Conservation (phyloP, 2,888 invertebrate species). For the Koerneria pararmatus region DNA sequence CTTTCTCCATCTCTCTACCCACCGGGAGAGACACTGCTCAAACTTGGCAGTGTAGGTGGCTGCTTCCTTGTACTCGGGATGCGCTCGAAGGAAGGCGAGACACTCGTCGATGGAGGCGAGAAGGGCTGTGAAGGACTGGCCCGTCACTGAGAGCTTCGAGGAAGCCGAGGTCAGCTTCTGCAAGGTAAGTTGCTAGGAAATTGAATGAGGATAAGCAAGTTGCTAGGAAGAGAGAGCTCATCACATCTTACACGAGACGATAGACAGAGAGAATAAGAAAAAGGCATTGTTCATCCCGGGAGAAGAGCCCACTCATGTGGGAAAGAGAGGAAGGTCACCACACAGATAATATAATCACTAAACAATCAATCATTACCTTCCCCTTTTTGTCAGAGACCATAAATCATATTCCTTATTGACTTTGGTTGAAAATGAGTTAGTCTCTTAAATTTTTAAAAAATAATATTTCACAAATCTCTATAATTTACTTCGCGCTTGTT, state of each 20-base stretch:
- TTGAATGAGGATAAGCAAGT: no score
- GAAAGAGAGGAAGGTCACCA: no score
- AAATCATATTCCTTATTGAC: no score
- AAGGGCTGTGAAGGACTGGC: conserved; percentile 54
- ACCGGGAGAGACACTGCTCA: conserved; percentile 57
- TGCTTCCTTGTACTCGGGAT: conserved; percentile 53
- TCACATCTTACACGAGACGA: no score
- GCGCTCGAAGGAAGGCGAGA: conserved; percentile 40
- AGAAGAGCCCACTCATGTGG: no score
- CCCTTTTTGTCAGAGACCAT: no score
- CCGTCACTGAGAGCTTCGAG: conserved; percentile 47
- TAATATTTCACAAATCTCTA: background rate
- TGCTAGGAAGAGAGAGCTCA: no score
- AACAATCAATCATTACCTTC: no score
- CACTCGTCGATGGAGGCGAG: conserved; percentile 56
- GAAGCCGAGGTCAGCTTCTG: conserved; percentile 28
- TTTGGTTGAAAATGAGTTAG: background rate
- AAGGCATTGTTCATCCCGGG: no score
- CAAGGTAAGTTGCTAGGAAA: background rate
- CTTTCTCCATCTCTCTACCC: background rate
- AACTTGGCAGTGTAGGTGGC: conserved; percentile 46
- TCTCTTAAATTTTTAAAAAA: background rate
- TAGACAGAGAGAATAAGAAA: no score
- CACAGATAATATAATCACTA: no score
- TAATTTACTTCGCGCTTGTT: no score